Evolutionary conservation across 2,113 vertebrate species (phyloP).

Genomic region (Osmerus mordax): DNA sequence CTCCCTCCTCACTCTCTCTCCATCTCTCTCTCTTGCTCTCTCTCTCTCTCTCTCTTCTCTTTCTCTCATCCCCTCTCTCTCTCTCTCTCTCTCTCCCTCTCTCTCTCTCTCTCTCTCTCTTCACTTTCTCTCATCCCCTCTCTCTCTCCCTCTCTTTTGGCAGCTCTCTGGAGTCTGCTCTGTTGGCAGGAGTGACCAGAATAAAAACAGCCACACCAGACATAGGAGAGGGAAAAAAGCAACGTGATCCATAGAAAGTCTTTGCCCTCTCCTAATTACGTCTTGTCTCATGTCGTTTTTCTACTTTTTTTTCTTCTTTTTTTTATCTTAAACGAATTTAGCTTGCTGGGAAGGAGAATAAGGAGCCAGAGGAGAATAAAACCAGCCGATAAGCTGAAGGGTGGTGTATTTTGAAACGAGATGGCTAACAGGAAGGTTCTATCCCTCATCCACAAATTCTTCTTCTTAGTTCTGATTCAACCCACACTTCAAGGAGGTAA

Average conservation of each 20-base stretch:
- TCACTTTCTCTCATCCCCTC: conserved; percentile 17
- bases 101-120: conserved; percentile 35
- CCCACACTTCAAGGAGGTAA: conserved; percentile 92
- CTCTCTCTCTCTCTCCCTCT: conserved; percentile 32
- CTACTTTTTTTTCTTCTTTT: conserved; percentile 14
- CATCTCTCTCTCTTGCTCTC: conserved; percentile 37
- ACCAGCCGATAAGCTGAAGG: conserved; percentile 78
- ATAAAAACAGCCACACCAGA: conserved; percentile 83
- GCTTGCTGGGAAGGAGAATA: conserved; percentile 72
- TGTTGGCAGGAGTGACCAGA: conserved; percentile 79
- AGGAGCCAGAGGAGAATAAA: conserved; percentile 91
- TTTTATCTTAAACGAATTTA: conserved; percentile 47
- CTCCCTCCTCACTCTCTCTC: conserved; percentile 34
- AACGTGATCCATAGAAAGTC: conserved; percentile 75
- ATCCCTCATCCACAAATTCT: conserved; percentile 78
- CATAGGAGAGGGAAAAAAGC: conserved; percentile 66
- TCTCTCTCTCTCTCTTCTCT: conserved; percentile 25
- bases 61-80: conserved; percentile 18
- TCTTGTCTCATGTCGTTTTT: conserved; percentile 71
- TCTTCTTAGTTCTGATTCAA: conserved; percentile 78
- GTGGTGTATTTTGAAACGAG: conserved; percentile 86
- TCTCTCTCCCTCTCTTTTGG: conserved; percentile 57
- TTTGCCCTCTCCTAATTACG: conserved; percentile 81
- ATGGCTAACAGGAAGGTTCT: conserved; percentile 85
- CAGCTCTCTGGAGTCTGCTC: conserved; percentile 54